These are phyloP conservation scores for Luidia sarsii DNA, from an alignment of 53 echinoderm and acorn worm species.

Conservation along the genomic window DNA sequence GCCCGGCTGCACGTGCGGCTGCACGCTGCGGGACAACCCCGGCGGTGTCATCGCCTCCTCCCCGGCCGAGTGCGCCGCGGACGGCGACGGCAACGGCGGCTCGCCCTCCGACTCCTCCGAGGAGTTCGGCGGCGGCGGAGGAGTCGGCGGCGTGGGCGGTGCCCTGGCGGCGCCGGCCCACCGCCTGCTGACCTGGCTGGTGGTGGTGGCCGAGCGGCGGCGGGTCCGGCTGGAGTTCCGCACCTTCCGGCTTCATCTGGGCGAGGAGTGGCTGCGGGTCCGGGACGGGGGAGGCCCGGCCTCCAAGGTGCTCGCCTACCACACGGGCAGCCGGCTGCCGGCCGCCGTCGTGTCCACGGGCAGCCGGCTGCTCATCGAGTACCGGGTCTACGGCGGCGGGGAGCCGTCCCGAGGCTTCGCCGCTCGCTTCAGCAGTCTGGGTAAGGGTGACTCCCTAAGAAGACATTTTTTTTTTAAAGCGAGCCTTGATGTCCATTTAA, in stretches of 20 bases:
- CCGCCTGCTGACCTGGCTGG: conserved; percentile 53
- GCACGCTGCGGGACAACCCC: conserved; percentile 40
- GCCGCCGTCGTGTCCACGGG: conserved; percentile 68
- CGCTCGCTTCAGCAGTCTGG: conserved; percentile 65
- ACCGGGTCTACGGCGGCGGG: conserved; percentile 66
- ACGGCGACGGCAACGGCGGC: conserved; percentile 5
- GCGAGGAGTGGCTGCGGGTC: conserved; percentile 79
- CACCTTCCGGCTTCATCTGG: conserved; percentile 75
- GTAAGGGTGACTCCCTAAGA: too few relatives aligned
- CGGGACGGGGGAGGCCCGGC: conserved; percentile 69
- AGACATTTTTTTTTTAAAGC: not conserved
- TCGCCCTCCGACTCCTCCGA: conserved; percentile 57
- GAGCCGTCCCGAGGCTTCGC: conserved; percentile 70
- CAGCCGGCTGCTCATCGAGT: conserved; percentile 78
- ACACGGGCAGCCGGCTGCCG: conserved; percentile 81
- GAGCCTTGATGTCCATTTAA: too few relatives aligned
- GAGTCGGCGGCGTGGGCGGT: not conserved
- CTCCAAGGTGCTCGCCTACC: conserved; percentile 82
- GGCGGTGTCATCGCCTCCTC: conserved; percentile 70
- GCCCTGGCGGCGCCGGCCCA: conserved; percentile 38
- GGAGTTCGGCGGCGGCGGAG: conserved; percentile 45
- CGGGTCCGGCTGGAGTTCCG: conserved; percentile 75
- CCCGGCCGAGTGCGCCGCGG: conserved; percentile 55
- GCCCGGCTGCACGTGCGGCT: conserved; percentile 76
- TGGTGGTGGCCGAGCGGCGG: conserved; percentile 58